A percentile compares a stretch with the other conserved stretches of the same genome.
Conservation (phyloP, 2,113 vertebrate genomes). For the Catharus fuscescens region DNA sequence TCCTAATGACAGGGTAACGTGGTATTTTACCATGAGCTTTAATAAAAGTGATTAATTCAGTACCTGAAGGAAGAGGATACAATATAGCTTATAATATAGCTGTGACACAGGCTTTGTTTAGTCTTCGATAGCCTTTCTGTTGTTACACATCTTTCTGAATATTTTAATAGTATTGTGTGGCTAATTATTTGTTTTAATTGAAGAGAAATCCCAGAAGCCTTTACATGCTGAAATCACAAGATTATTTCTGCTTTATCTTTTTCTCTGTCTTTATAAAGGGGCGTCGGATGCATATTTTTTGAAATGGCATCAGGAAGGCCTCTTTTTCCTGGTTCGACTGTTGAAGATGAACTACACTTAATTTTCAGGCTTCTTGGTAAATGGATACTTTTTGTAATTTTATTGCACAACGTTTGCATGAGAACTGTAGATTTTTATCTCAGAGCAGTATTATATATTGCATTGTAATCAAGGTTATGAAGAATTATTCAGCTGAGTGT, state of each 20-base stretch:
- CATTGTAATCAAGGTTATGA: neutral
- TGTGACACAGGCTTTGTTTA: neutral
- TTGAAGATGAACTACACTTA: conserved; percentile 97
- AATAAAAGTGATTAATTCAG: neutral
- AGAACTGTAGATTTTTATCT: neutral
- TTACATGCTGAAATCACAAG: neutral
- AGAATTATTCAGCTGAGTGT: neutral
- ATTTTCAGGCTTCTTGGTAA: conserved; percentile 97
- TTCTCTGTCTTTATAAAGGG: conserved; percentile 78
- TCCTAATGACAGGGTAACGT: neutral
- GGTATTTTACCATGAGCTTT: neutral
- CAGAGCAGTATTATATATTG: neutral
- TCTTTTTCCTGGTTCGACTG: conserved; percentile 96
- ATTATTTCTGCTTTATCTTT: neutral
- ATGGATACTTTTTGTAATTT: neutral
- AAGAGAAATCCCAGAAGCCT: neutral
- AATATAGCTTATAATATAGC: neutral
- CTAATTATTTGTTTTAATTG: neutral
- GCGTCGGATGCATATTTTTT: conserved; percentile 98
- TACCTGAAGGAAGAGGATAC: neutral
- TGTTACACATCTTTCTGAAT: neutral
- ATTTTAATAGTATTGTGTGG: neutral
- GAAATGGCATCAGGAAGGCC: conserved; percentile 99
- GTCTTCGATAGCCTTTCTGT: neutral
- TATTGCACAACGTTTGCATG: neutral